Percentiles rank a stretch among this genome's conserved stretches.
Evolutionary conservation across 2,888 invertebrate species (phyloP).

Genomic region (Caradrina clavipalpis): DNA sequence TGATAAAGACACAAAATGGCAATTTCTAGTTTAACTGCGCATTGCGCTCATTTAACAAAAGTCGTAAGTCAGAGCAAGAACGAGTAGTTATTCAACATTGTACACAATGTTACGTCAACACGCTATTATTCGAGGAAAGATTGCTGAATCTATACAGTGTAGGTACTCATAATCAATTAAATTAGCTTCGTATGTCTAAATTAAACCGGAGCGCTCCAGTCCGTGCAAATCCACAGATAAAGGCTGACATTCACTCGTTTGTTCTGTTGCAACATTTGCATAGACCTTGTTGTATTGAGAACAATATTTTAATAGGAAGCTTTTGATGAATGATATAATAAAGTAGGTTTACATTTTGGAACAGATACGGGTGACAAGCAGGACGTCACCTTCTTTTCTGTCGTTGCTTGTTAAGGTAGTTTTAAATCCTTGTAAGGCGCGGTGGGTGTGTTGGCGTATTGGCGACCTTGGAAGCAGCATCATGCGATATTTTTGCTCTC

Average conservation of each 20-base stretch:
- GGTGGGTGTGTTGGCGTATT: constrained; percentile 76
- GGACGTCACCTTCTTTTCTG: constrained; percentile 47
- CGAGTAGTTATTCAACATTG: constrained; percentile 1
- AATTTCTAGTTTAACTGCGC: constrained; percentile 19
- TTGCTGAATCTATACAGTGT: constrained; percentile 12
- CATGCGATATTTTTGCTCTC: constrained; percentile 90
- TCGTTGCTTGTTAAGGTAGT: constrained; percentile 67
- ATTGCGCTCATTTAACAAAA: constrained; percentile 13
- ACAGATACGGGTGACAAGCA: constrained; percentile 52
- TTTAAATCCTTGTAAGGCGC: constrained; percentile 80
- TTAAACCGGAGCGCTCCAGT: constrained; percentile 36
- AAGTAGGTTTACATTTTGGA: constrained; percentile 13
- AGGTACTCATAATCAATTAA: constrained; percentile 42
- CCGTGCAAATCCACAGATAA: constrained; percentile 45
- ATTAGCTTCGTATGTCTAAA: constrained; percentile 43
- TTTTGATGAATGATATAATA: constrained; percentile 25
- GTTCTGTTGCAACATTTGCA: constrained; percentile 55
- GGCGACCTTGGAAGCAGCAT: constrained; percentile 83
- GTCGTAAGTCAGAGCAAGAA: neutral
- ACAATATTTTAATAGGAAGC: constrained; percentile 51
- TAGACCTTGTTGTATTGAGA: constrained; percentile 59
- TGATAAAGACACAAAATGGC: neutral
- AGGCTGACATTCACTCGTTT: constrained; percentile 60
- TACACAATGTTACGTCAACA: constrained; percentile 18
- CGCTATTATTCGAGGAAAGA: constrained; percentile 26